A percentile compares a stretch with the other conserved stretches of the same genome.
These are phyloP conservation scores for Spodoptera littoralis DNA, from an alignment of 2,888 invertebrate species.

Conservation along the genomic window DNA sequence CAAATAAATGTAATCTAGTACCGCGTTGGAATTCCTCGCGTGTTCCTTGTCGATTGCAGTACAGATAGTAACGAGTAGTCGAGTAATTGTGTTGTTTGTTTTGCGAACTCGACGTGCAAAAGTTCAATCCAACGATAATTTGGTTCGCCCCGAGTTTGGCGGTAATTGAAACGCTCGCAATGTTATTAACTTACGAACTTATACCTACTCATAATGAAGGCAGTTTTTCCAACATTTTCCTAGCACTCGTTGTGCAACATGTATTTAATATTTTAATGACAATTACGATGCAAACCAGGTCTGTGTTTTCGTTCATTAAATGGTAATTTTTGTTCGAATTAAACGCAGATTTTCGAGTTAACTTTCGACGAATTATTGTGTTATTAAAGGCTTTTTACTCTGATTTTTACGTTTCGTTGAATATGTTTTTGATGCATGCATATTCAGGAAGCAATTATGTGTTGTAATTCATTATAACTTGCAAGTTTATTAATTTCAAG, in stretches of 20 bases:
- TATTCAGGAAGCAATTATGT: too few relatives aligned
- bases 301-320: slow-evolving; percentile 17
- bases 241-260: slow-evolving; percentile 30
- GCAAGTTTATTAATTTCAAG: too few relatives aligned
- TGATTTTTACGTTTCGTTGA: background rate
- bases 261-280: slow-evolving; percentile 26
- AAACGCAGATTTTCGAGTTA: slow-evolving; percentile 17
- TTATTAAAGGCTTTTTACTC: slow-evolving; percentile 4
- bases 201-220: slow-evolving; percentile 41
- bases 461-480: too few relatives aligned
- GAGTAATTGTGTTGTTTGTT: slow-evolving; percentile 51
- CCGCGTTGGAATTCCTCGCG: slow-evolving; percentile 28
- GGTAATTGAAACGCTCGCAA: slow-evolving; percentile 70
- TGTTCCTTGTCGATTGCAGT: slow-evolving; percentile 28
- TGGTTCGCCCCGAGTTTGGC: slow-evolving; percentile 62
- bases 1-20: slow-evolving; percentile 17
- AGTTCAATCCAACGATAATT: slow-evolving; percentile 67
- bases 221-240: slow-evolving; percentile 46
- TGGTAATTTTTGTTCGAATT: slow-evolving; percentile 22
- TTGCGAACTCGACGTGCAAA: slow-evolving; percentile 47
- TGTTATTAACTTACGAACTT: slow-evolving; percentile 61
- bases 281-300: slow-evolving; percentile 35
- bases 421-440: too few relatives aligned
- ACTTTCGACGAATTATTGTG: slow-evolving; percentile 16
- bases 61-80: slow-evolving; percentile 24